phyloP scores from a whole-genome alignment of 2,888 invertebrate species.

The Dione vanillae region DNA sequence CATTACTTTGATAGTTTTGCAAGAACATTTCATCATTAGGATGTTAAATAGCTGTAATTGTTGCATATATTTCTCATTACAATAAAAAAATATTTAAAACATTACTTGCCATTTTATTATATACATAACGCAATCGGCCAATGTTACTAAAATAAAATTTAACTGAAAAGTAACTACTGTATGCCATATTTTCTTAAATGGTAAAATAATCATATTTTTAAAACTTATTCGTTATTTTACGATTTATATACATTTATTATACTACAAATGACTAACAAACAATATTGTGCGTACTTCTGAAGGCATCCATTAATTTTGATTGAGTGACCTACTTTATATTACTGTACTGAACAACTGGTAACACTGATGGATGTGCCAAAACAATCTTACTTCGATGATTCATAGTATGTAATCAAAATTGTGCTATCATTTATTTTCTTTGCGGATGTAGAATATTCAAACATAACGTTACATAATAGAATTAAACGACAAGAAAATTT shows the following conservation, averaged over 20 bases:
- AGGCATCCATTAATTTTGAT: slow-evolving; percentile 4
- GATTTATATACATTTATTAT: neutral
- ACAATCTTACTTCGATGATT: slow-evolving; percentile 19
- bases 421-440: slow-evolving; percentile 23
- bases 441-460: slow-evolving; percentile 17
- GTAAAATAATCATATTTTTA: no score
- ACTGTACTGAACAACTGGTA: neutral
- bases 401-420: slow-evolving; percentile 6
- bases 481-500: slow-evolving; percentile 4
- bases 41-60: slow-evolving; percentile 4
- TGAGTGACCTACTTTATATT: neutral
- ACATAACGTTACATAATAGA: neutral
- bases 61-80: neutral
- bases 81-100: slow-evolving; percentile 4
- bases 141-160: neutral
- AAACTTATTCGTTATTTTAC: no score
- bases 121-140: no score
- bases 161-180: no score
- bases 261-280: neutral
- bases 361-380: slow-evolving; percentile 28
- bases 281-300: neutral
- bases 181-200: no score
- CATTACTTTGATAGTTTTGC: slow-evolving; percentile 10
- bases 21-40: slow-evolving; percentile 4
- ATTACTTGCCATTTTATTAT: no score